These are phyloP conservation scores for Dioctria linearis DNA, from an alignment of 2,888 invertebrate genomes.

Conservation along the genomic window DNA sequence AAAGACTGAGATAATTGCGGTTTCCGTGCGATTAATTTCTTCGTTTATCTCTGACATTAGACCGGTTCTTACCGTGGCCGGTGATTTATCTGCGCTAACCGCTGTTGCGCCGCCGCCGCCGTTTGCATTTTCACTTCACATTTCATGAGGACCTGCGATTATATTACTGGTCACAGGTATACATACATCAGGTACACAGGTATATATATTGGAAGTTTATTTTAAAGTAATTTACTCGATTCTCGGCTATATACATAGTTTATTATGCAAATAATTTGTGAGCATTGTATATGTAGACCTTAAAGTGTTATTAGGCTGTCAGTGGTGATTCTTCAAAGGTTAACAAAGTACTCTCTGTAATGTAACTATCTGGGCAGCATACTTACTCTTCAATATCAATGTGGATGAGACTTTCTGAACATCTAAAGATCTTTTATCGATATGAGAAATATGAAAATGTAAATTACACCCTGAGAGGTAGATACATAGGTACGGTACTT, in stretches of 20 bases:
- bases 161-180: background rate
- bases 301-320: conserved; percentile 26
- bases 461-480: too few species aligned
- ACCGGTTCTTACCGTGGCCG: conserved; percentile 50
- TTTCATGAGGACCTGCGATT: conserved; percentile 15
- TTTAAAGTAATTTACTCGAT: background rate
- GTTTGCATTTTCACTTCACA: conserved; percentile 32
- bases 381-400: too few species aligned
- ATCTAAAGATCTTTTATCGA: too few species aligned
- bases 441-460: too few species aligned
- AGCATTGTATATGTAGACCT: background rate
- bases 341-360: background rate
- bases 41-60: conserved; percentile 54
- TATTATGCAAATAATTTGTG: conserved; percentile 29
- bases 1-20: conserved; percentile 35
- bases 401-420: too few species aligned
- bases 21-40: conserved; percentile 54
- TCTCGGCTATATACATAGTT: background rate
- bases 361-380: too few species aligned
- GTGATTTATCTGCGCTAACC: conserved; percentile 55
- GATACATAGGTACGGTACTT: too few species aligned
- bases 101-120: conserved; percentile 32
- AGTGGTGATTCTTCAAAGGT: conserved; percentile 19
- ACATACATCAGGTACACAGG: too few species aligned
- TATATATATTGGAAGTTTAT: background rate